Evolutionary conservation across 2,113 vertebrate species (phyloP).

Genomic region (Phodopus roborovskii): DNA sequence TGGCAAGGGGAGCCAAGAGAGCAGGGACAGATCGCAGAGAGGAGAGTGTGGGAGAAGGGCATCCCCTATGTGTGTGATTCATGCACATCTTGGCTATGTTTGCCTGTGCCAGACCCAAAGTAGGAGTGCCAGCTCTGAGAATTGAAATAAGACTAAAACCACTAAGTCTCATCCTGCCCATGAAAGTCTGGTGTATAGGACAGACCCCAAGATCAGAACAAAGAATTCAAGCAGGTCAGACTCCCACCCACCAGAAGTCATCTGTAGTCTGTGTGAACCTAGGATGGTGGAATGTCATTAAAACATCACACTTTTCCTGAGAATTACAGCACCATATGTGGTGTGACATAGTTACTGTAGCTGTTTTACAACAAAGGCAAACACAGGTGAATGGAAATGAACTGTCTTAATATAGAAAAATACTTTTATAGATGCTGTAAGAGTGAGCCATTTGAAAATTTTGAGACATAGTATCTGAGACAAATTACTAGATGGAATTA

Average conservation of each 20-base stretch:
- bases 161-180: background rate
- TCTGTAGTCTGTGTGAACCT: background rate
- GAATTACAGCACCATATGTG: background rate
- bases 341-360: background rate
- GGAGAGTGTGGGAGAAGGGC: too few relatives aligned
- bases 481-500: background rate
- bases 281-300: fast-evolving
- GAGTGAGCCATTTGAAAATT: background rate
- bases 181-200: background rate
- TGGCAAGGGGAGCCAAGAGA: background rate
- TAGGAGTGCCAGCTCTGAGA: background rate
- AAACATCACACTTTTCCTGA: background rate
- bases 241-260: background rate
- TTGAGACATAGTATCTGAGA: background rate
- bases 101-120: background rate
- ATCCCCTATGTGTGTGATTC: too few relatives aligned
- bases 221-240: background rate
- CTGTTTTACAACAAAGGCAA: background rate
- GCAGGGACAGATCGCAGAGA: background rate
- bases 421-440: background rate
- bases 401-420: background rate
- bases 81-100: background rate
- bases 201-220: background rate
- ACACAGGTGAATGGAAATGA: background rate
- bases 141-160: background rate